Evolutionary conservation across 2,797 vertebrate species (phyloP).

Genomic region (Phyllotis vaccarum): DNA sequence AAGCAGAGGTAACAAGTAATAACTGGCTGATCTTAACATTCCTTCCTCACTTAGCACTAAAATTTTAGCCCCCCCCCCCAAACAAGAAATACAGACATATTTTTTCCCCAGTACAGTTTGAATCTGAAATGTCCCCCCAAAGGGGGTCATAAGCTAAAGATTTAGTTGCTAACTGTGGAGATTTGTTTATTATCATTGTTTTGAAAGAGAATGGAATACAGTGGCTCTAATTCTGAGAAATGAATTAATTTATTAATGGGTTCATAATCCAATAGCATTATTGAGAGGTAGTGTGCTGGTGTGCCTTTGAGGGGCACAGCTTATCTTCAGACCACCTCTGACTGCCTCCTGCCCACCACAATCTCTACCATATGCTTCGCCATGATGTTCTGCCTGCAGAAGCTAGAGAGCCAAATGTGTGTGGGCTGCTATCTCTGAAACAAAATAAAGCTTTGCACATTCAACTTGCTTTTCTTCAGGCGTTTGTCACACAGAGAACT

Average conservation of each 20-base stretch:
- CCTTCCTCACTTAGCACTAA: not conserved
- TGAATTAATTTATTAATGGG: not conserved
- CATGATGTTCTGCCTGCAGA: not conserved
- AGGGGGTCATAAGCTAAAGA: not conserved
- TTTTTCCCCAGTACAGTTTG: not conserved
- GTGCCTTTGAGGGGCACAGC: not conserved
- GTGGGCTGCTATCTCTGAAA: not conserved
- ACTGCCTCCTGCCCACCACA: not conserved
- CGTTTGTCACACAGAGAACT: not conserved
- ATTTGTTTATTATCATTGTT: not conserved
- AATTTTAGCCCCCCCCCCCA: not conserved
- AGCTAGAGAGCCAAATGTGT: not conserved
- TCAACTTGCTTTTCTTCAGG: not conserved
- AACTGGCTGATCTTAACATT: not conserved
- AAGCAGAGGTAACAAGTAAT: not conserved
- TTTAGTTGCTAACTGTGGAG: not conserved
- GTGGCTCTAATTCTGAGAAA: not conserved
- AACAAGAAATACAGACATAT: constrained; percentile 15
- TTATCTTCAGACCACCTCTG: not conserved
- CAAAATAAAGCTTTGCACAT: not conserved
- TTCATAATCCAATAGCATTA: not conserved
- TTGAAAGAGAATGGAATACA: not conserved
- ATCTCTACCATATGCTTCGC: not conserved
- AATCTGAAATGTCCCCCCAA: not conserved
- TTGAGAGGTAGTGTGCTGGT: not conserved